phyloP scores from a whole-genome alignment of 2,797 vertebrate genomes.

The Vireo griseus region DNA sequence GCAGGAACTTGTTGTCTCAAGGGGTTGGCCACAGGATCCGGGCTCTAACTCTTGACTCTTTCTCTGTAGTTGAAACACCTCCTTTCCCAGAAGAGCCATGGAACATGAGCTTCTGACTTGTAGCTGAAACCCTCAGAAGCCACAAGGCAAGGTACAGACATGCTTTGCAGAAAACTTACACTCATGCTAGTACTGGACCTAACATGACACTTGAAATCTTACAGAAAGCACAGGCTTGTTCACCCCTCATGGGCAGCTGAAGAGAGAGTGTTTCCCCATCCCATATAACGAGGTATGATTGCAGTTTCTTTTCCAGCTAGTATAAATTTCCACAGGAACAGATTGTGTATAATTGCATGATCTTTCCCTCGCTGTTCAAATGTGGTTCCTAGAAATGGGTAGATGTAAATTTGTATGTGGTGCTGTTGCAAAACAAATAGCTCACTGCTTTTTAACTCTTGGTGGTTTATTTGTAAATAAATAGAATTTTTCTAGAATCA shows the following conservation, averaged over 20 bases:
- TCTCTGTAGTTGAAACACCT: not conserved
- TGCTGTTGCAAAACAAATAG: not conserved
- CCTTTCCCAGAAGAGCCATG: not conserved
- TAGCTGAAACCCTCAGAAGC: not conserved
- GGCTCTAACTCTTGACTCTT: not conserved
- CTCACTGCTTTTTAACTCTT: not conserved
- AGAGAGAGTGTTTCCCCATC: not conserved
- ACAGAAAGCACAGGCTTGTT: not conserved
- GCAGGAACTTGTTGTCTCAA: not conserved
- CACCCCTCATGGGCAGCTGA: not conserved
- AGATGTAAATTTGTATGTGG: not conserved
- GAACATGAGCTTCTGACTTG: not conserved
- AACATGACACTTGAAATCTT: not conserved
- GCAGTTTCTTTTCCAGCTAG: not conserved
- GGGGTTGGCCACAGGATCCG: fast-evolving
- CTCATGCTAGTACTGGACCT: not conserved
- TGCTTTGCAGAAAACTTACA: not conserved
- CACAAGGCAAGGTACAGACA: not conserved
- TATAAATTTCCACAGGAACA: not conserved
- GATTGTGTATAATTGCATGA: not conserved
- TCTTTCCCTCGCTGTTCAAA: not conserved
- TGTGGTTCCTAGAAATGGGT: not conserved
- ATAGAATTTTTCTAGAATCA: not conserved
- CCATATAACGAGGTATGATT: fast-evolving
- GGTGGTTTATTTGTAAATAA: not conserved